Evolutionary conservation across 2,888 invertebrate genomes (phyloP), one percentile per base, ranked within the genome.

Genomic region (Caenorhabditis sulstoni): DNA sequence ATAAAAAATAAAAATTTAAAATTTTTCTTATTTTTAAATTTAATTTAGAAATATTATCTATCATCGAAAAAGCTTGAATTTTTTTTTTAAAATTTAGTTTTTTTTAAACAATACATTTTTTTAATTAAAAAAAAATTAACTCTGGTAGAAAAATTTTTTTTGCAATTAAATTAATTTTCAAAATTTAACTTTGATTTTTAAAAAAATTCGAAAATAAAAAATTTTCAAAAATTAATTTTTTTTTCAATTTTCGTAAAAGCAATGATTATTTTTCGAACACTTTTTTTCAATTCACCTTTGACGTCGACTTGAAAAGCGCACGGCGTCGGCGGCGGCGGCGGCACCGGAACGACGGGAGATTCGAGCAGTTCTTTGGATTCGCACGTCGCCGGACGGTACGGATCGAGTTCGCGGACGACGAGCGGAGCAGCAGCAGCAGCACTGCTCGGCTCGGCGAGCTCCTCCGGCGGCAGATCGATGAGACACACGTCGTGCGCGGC

Each of bases 401-500:
- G 79, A 0, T 74, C 68, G 11, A 75, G 18, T 23, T 75, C n/a
- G n/a, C n/a, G n/a, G n/a, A 67, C 22, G 66, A 61, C 3, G 66
- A 52, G 53, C 53, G 53, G n/a, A 65, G 22, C 12, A 59, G 16
- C 37, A 37, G 37, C 37, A 37, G 14, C 52, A 37, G 1, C 52
- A 9, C 7, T n/a, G n/a, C n/a, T n/a, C n/a, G n/a, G n/a, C n/a
- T n/a, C n/a, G n/a, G n/a, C n/a, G n/a, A n/a, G n/a, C 12, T 50
- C 59, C 37, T 62, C 57, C 0, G 65, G 65, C 14, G 39, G 11
- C 29, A 29, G 3, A 7, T 65, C 39, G 20, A 81, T 45, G 12
- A 88, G 18, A 90, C 91, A 82, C 9, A 90, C 88, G 85, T 92
- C 92, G 85, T 92, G 89, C 44, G 89, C 86, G 1, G 92, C 91